A percentile compares a stretch with the other conserved stretches of the same genome.
Conservation (phyloP, 35 echinoderm and acorn worm species). For the Ophioderma brevispina region DNA sequence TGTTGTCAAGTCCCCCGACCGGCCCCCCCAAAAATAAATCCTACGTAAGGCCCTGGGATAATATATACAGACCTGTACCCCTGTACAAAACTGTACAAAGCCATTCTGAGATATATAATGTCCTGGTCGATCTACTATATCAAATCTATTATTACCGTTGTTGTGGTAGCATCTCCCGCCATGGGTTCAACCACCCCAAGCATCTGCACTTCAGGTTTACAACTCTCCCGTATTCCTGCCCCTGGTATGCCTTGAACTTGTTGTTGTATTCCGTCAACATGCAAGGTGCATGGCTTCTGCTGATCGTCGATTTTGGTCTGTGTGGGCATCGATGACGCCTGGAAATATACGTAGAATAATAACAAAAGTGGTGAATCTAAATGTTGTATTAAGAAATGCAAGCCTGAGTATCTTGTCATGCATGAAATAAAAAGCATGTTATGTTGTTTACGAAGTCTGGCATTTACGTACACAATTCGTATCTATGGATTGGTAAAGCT, state of each 20-base stretch:
- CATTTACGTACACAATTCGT: not conserved
- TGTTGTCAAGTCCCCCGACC: too few species aligned
- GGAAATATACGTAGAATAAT: constrained; percentile 7
- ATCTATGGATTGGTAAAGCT: not conserved
- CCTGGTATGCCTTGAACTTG: constrained; percentile 82
- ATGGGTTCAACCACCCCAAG: constrained; percentile 57
- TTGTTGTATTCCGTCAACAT: constrained; percentile 85
- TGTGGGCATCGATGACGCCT: constrained; percentile 98
- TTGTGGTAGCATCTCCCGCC: constrained; percentile 81
- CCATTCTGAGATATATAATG: too few species aligned
- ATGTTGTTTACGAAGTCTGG: not conserved
- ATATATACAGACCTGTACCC: too few species aligned
- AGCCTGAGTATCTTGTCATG: not conserved
- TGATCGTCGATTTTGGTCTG: constrained; percentile 52
- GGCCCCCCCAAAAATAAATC: too few species aligned
- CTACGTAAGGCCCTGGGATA: too few species aligned
- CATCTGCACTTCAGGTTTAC: constrained; percentile 76
- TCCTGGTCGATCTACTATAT: too few species aligned
- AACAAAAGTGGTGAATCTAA: not conserved
- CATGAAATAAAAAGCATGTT: not conserved
- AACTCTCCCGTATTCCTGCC: constrained; percentile 78
- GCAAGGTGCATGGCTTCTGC: constrained; percentile 71
- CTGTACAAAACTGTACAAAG: too few species aligned
- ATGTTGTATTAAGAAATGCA: not conserved
- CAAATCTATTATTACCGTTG: constrained; percentile 72